These are phyloP conservation scores for Carlito syrichta DNA, from an alignment of 2,113 vertebrate species.

Conservation along the genomic window DNA sequence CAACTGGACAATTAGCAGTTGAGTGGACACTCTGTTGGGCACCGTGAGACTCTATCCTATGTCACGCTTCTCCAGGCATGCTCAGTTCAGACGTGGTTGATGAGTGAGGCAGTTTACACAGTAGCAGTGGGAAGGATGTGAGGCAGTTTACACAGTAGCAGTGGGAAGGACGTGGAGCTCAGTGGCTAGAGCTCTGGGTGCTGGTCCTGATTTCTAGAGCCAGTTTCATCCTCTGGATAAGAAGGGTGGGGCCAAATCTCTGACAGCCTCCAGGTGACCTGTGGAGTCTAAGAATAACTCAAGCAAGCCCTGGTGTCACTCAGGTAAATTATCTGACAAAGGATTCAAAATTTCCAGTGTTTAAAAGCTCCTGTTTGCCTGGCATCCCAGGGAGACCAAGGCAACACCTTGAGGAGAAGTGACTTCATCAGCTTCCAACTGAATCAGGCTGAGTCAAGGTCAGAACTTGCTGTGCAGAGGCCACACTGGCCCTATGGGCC, in stretches of 20 bases:
- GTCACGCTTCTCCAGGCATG: too few species aligned
- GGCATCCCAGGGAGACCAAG: not conserved
- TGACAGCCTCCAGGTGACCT: not conserved
- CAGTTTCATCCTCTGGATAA: not conserved
- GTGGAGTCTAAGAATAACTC: not conserved
- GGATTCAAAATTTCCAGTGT: not conserved
- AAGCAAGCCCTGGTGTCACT: not conserved
- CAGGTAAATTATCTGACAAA: not conserved
- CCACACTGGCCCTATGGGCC: not conserved
- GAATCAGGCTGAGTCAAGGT: conserved; percentile 59
- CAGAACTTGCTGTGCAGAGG: not conserved
- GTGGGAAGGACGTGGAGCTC: not conserved
- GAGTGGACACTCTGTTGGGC: not conserved
- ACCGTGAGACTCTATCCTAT: not conserved
- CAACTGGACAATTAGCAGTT: not conserved
- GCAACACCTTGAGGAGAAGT: not conserved
- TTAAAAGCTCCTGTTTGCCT: not conserved
- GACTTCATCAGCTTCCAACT: conserved; percentile 12
- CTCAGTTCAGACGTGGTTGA: not conserved
- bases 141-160: not conserved
- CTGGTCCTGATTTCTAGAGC: not conserved
- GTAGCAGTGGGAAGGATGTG: accelerated
- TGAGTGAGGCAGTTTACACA: not conserved
- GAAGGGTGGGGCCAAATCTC: not conserved
- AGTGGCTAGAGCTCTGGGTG: not conserved